A percentile compares a stretch with the other conserved stretches of the same genome.
These are phyloP conservation scores for Danionella cerebrum DNA, from an alignment of 2,113 vertebrate genomes.

Conservation along the genomic window DNA sequence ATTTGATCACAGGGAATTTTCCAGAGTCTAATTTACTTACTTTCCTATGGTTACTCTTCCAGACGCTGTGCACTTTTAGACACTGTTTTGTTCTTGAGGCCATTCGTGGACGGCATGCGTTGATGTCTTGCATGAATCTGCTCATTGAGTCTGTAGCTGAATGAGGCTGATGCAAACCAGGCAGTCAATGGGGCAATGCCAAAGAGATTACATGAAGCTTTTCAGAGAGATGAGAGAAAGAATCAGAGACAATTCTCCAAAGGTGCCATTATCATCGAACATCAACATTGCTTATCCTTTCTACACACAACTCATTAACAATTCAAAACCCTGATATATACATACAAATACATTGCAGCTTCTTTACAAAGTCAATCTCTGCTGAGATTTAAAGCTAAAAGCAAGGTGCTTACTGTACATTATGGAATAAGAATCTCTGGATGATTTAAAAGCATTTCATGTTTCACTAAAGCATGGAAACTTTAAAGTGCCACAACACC, in stretches of 20 bases:
- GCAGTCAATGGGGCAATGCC: constrained; percentile 29
- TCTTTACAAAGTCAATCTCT: too few species aligned
- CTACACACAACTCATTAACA: neutral
- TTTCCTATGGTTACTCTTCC: constrained; percentile 40
- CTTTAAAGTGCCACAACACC: too few species aligned
- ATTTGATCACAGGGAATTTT: constrained; percentile 32
- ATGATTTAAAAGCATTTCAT: too few species aligned
- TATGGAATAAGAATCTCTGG: too few species aligned
- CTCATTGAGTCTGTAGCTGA: constrained; percentile 29
- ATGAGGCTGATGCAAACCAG: constrained; percentile 37
- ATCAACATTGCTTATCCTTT: neutral
- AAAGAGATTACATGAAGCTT: constrained; percentile 34
- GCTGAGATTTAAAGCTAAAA: too few species aligned
- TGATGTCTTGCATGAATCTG: constrained; percentile 29
- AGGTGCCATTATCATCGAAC: neutral
- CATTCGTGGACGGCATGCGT: constrained; percentile 23
- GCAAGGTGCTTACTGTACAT: too few species aligned
- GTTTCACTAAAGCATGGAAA: too few species aligned
- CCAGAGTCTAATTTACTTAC: constrained; percentile 39
- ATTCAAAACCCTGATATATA: too few species aligned
- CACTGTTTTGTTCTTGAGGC: constrained; percentile 27
- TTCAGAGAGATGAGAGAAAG: neutral
- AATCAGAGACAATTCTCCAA: neutral
- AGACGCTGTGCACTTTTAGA: constrained; percentile 21
- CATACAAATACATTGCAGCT: too few species aligned